These are phyloP conservation scores for Thamnophis elegans DNA, from an alignment of 2,797 vertebrate species.

Conservation along the genomic window DNA sequence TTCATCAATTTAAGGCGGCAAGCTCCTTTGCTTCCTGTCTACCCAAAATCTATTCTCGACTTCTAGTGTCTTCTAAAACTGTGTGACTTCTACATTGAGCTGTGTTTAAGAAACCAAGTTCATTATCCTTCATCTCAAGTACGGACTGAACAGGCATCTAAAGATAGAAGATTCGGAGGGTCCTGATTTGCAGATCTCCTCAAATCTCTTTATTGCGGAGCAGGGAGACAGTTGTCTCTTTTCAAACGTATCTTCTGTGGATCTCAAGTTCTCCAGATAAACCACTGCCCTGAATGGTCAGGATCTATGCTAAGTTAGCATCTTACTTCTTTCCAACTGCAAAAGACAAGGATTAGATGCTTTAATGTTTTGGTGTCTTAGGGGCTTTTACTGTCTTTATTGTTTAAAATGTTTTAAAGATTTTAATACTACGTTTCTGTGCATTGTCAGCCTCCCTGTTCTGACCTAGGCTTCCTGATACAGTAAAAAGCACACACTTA, in stretches of 20 bases:
- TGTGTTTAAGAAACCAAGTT: neutral
- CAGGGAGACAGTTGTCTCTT: neutral
- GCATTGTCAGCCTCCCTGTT: no score
- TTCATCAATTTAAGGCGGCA: neutral
- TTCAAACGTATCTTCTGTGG: neutral
- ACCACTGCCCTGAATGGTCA: neutral
- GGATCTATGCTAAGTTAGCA: neutral
- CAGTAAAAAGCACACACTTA: no score
- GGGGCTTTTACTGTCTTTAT: no score
- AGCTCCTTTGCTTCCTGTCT: neutral
- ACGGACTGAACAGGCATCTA: neutral
- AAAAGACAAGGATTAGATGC: neutral
- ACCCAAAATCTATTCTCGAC: neutral
- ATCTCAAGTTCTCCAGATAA: neutral
- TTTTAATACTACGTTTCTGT: neutral
- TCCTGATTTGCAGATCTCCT: neutral
- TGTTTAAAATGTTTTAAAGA: neutral
- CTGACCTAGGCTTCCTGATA: no score
- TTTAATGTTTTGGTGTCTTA: neutral
- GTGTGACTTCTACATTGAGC: neutral
- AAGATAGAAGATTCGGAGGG: neutral
- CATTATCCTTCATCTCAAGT: neutral
- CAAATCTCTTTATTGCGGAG: neutral
- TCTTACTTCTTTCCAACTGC: neutral
- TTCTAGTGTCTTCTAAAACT: neutral